Evolutionary conservation across 2,888 invertebrate genomes (phyloP), one percentile per base, ranked within the genome.

Genomic region (Galerucella nymphaeae): DNA sequence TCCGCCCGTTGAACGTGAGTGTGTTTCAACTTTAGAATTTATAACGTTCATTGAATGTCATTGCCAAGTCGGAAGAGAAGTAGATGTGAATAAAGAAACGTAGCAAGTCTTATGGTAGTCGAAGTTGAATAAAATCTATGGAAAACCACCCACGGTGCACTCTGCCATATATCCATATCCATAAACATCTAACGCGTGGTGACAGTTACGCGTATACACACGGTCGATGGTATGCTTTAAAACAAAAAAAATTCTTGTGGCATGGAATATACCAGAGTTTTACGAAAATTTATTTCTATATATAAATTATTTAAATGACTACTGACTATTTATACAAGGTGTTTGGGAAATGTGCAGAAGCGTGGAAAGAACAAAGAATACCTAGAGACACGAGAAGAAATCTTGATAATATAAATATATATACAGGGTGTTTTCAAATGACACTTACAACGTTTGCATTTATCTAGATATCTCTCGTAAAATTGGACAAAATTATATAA

Each of bases 31-130:
- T 65, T 73, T 72, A 68, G 59, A 63, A 57, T 65, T 73, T 72
- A 68, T 59, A 63, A 57, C 67, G 70, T 70, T 53, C 58, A 70
- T 73, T 73, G 58, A 62, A 66, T 67, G 73, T 73, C 73, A 70
- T 41, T 64, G 70, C 57, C 62, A 70, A 45, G 70, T 73, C 70
- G 70, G 73, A 73, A 73, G 73, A 66, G 61, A 61, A 61, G 38
- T 61, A 61, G 38, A 61, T 23, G 41, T 48, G n/a, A 16, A 61
- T 61, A 61, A 42, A 59, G 59, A 59, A 59, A 61, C 42, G 61
- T 61, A 61, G 41, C 41, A 42, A 23, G 42, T 42, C 42, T 13
- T 42, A 13, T 42, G 13, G n/a, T 38, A 61, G 61, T 41, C n/a
- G n/a, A n/a, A n/a, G n/a, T n/a, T 61, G 42, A 41, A 41, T 61